A percentile compares a stretch with the other conserved stretches of the same genome.
Conservation (phyloP, 2,888 invertebrate species). For the Sminthurides aquaticus region DNA sequence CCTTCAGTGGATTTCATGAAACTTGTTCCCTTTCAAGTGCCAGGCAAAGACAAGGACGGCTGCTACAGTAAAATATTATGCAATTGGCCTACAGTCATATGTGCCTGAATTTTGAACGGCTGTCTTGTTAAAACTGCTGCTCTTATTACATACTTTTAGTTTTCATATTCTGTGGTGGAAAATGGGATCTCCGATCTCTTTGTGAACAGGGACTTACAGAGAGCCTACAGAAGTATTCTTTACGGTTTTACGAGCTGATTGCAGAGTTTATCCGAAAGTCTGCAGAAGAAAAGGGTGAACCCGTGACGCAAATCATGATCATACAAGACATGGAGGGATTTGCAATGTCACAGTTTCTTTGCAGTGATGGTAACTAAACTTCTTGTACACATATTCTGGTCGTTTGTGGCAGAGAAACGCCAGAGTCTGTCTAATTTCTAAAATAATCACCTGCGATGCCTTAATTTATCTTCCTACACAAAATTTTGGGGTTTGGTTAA, state of each 20-base stretch:
- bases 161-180: constrained; percentile 2
- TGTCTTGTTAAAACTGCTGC: no score
- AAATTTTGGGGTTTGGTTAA: no score
- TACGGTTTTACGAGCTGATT: constrained; percentile 9
- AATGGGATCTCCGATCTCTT: constrained; percentile 12
- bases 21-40: constrained; percentile 12
- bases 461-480: no score
- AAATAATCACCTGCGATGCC: background rate
- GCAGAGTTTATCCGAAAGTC: background rate
- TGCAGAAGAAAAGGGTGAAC: constrained; percentile 4
- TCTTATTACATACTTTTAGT: no score
- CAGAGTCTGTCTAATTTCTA: background rate
- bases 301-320: constrained; percentile 11
- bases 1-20: constrained; percentile 2
- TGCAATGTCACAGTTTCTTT: constrained; percentile 17
- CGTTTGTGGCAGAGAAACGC: background rate
- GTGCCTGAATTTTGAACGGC: no score
- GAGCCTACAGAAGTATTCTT: background rate
- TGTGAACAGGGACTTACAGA: constrained; percentile 15
- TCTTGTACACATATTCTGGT: no score
- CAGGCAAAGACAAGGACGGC: constrained; percentile 16
- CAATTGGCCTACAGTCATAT: no score
- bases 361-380: constrained; percentile 17
- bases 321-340: constrained; percentile 21
- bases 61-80: constrained; percentile 15